Conservation (phyloP, 1,140 invertebrate species). For the Cydia strobilella region DNA sequence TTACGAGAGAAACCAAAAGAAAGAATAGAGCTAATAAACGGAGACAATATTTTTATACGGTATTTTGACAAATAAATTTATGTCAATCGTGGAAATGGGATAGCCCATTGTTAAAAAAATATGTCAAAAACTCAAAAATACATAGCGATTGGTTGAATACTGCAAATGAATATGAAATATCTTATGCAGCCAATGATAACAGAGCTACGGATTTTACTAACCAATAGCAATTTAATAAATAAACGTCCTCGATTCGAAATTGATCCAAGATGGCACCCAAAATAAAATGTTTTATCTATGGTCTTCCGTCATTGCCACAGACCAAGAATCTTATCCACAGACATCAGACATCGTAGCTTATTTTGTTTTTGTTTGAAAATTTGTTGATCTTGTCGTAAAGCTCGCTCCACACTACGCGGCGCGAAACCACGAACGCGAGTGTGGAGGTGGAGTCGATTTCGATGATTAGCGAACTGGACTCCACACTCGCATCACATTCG, state of each 20-base stretch:
- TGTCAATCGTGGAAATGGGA: slow-evolving; percentile 49
- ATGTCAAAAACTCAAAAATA: not conserved
- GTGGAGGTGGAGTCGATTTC: too few relatives aligned
- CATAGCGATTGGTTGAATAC: not conserved
- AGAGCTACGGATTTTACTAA: not conserved
- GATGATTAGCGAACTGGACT: too few relatives aligned
- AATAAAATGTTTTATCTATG: slow-evolving; percentile 1
- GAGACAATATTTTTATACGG: slow-evolving; percentile 70
- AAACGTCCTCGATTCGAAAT: slow-evolving; percentile 17
- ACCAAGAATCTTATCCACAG: too few relatives aligned
- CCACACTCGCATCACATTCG: too few relatives aligned
- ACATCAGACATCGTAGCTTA: too few relatives aligned
- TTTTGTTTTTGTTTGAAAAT: too few relatives aligned
- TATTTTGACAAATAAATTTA: slow-evolving; percentile 75
- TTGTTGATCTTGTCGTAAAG: too few relatives aligned
- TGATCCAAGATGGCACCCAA: slow-evolving; percentile 16
- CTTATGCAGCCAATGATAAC: not conserved
- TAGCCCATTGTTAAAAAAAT: slow-evolving; percentile 19
- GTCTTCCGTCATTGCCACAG: not conserved
- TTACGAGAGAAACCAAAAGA: slow-evolving; percentile 62
- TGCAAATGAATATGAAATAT: not conserved
- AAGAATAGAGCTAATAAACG: slow-evolving; percentile 55
- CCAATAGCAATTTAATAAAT: slow-evolving; percentile 17
- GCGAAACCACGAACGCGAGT: too few relatives aligned
- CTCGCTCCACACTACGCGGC: too few relatives aligned